Conservation (phyloP, 2,888 invertebrate genomes). For the Ditula angustiorana region DNA sequence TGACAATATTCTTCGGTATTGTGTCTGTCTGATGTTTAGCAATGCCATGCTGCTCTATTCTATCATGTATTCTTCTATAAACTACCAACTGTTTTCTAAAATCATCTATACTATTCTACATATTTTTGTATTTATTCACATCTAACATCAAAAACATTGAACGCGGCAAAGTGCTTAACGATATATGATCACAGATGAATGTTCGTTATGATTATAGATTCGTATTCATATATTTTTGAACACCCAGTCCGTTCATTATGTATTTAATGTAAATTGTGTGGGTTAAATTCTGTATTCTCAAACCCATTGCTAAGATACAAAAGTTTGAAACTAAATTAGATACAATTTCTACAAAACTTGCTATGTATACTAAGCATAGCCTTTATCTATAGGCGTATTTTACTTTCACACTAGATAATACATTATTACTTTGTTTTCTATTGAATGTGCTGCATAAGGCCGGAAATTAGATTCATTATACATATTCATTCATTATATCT, state of each 20-base stretch:
- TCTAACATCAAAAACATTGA: neutral
- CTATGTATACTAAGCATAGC: too few relatives aligned
- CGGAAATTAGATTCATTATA: neutral
- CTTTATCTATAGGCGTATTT: neutral
- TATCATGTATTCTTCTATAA: conserved; percentile 17
- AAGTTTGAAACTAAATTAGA: neutral
- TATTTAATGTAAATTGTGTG: neutral
- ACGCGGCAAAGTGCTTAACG: neutral
- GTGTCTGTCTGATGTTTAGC: conserved; percentile 7
- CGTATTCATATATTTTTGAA: neutral
- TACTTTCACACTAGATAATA: neutral
- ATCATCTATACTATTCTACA: neutral
- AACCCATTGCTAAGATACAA: neutral
- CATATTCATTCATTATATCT: neutral
- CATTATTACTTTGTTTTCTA: neutral
- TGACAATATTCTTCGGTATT: neutral
- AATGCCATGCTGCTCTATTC: conserved; percentile 34
- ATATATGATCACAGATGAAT: neutral
- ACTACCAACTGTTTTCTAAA: conserved; percentile 11
- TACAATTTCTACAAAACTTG: too few relatives aligned
- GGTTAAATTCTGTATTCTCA: neutral
- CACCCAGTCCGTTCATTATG: too few relatives aligned
- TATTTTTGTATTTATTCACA: neutral
- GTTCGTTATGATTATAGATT: neutral
- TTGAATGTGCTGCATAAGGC: neutral